Evolutionary conservation across 1,140 invertebrate genomes (phyloP).

Genomic region (Pseudomyrmex gracilis): DNA sequence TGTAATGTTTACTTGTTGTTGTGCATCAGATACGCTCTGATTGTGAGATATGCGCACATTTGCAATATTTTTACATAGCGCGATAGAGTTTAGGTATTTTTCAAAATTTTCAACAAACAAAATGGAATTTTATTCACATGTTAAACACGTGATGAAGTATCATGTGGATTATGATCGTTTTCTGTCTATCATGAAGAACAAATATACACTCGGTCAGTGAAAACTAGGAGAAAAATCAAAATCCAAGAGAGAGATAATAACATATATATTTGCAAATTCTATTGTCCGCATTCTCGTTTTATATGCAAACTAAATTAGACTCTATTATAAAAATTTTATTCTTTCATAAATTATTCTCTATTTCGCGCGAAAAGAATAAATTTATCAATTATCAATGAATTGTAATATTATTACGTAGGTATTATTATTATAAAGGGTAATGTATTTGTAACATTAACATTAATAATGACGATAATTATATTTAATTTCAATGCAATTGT

Average conservation of each 20-base stretch:
- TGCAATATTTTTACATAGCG: not conserved
- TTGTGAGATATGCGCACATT: slow-evolving; percentile 25
- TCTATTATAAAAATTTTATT: slow-evolving; percentile 39
- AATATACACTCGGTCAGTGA: slow-evolving; percentile 66
- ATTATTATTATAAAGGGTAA: not conserved
- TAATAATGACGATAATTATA: slow-evolving; percentile 34
- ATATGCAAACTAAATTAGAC: slow-evolving; percentile 49
- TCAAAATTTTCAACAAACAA: slow-evolving; percentile 6
- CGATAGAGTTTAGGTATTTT: slow-evolving; percentile 50
- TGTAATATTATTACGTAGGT: not conserved
- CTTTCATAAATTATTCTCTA: slow-evolving; percentile 13
- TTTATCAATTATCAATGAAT: not conserved
- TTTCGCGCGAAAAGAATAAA: not conserved
- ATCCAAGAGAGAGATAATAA: slow-evolving; percentile 33
- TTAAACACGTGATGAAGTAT: slow-evolving; percentile 62
- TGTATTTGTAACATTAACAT: slow-evolving; percentile 2
- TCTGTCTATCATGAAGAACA: slow-evolving; percentile 58
- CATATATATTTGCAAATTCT: slow-evolving; percentile 22
- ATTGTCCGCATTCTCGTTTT: slow-evolving; percentile 18
- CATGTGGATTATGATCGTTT: slow-evolving; percentile 66
- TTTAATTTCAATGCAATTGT: slow-evolving; percentile 24
- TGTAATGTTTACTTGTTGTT: too few relatives aligned
- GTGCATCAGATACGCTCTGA: not conserved
- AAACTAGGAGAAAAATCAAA: slow-evolving; percentile 46
- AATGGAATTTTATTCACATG: slow-evolving; percentile 42